Conservation (phyloP, 53 echinoderm and acorn worm species). For the Arbacia lixula region DNA sequence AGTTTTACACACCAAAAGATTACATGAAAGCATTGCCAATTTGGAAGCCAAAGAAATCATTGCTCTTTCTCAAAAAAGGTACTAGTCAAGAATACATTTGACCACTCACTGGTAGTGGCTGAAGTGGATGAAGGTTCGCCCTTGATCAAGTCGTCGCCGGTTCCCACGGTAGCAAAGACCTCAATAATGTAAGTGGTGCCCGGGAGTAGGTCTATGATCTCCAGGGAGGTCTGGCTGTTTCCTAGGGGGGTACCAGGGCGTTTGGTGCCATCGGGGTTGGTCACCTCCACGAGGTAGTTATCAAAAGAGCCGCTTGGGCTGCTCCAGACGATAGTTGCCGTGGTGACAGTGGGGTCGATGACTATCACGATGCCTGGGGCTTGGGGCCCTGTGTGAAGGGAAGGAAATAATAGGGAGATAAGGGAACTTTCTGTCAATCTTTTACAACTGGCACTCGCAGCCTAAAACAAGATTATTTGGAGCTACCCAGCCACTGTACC, state of each 20-base stretch:
- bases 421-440: too few species aligned
- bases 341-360: conserved; percentile 46
- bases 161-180: conserved; percentile 59
- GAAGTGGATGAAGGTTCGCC: not conserved
- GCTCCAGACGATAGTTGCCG: conserved; percentile 56
- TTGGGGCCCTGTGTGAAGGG: conserved; percentile 13
- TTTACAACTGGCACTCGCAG: too few species aligned
- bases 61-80: too few species aligned
- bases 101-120: conserved; percentile 24
- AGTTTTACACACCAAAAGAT: not conserved
- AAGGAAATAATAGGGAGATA: too few species aligned
- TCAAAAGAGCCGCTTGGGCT: conserved; percentile 23
- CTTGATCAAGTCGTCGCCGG: not conserved
- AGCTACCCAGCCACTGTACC: too few species aligned
- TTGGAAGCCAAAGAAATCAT: too few species aligned
- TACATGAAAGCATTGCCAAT: too few species aligned
- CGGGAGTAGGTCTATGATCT: conserved; percentile 45
- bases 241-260: not conserved
- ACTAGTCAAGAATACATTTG: too few species aligned
- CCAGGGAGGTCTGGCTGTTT: not conserved
- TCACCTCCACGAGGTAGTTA: conserved; percentile 49
- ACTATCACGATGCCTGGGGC: not conserved
- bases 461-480: too few species aligned
- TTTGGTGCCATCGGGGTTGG: conserved; percentile 50
- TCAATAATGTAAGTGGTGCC: conserved; percentile 47